These are phyloP conservation scores for Myathropa florea DNA, from an alignment of 2,888 invertebrate genomes.

Conservation along the genomic window DNA sequence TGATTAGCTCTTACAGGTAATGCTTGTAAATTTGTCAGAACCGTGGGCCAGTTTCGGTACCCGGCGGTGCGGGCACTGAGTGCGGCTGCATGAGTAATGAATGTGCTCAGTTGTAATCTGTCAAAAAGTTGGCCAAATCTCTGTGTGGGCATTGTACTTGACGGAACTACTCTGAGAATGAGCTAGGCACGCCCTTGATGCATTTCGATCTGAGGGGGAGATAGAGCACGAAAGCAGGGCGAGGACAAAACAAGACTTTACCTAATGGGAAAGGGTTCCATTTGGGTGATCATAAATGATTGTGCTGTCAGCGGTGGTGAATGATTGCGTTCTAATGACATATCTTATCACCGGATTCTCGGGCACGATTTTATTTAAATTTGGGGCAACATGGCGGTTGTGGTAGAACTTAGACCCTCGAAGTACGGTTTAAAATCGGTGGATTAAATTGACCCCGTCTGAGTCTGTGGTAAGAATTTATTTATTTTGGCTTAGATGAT, in stretches of 20 bases:
- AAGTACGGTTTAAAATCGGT: too few species aligned
- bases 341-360: background rate
- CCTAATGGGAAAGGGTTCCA: background rate
- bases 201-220: background rate
- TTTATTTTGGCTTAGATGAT: too few species aligned
- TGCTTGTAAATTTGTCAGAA: constrained; percentile 40
- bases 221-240: background rate
- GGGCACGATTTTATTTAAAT: background rate
- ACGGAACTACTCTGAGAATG: background rate
- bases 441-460: too few species aligned
- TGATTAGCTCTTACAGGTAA: constrained; percentile 18
- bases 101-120: constrained; percentile 8
- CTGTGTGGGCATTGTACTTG: background rate
- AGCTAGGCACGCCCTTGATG: background rate
- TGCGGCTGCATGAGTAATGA: background rate
- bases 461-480: too few species aligned
- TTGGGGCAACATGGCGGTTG: background rate
- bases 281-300: background rate
- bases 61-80: background rate
- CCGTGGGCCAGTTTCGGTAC: background rate
- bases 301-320: background rate
- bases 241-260: background rate
- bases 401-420: too few species aligned
- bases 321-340: background rate
- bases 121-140: background rate